Conservation (phyloP, 2,113 vertebrate genomes). For the Nycticorax nycticorax region DNA sequence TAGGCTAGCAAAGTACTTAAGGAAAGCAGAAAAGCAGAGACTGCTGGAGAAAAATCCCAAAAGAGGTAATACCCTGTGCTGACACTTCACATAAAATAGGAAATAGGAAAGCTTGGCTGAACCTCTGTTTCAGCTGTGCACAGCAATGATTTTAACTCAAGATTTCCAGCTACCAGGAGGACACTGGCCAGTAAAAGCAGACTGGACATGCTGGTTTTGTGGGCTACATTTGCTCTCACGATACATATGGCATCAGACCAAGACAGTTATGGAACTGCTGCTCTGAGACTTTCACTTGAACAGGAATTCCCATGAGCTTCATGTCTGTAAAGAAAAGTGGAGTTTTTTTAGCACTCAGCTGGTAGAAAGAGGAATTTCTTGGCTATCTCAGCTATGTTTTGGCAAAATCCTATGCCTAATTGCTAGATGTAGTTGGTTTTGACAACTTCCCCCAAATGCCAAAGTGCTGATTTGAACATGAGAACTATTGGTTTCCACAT, state of each 20-base stretch:
- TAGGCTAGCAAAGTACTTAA: not conserved
- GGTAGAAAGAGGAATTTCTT: not conserved
- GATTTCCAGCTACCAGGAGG: not conserved
- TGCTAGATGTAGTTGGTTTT: not conserved
- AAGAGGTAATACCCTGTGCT: not conserved
- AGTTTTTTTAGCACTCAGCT: not conserved
- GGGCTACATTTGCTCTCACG: not conserved
- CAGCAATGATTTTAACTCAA: not conserved
- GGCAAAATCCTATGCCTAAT: not conserved
- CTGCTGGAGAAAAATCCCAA: not conserved
- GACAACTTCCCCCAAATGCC: not conserved
- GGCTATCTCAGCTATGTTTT: not conserved
- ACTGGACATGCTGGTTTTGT: not conserved
- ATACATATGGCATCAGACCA: not conserved
- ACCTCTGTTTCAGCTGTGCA: not conserved
- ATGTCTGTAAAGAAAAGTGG: not conserved
- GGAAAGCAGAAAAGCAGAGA: not conserved
- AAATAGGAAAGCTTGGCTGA: not conserved
- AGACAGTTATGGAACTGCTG: not conserved
- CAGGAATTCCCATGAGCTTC: not conserved
- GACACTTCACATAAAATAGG: not conserved
- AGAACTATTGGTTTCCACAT: not conserved
- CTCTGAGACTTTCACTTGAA: not conserved
- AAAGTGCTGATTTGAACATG: not conserved
- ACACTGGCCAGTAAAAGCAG: not conserved